These are phyloP conservation scores for Zophobas atratus DNA, from an alignment of 1,140 invertebrate genomes.

Conservation along the genomic window DNA sequence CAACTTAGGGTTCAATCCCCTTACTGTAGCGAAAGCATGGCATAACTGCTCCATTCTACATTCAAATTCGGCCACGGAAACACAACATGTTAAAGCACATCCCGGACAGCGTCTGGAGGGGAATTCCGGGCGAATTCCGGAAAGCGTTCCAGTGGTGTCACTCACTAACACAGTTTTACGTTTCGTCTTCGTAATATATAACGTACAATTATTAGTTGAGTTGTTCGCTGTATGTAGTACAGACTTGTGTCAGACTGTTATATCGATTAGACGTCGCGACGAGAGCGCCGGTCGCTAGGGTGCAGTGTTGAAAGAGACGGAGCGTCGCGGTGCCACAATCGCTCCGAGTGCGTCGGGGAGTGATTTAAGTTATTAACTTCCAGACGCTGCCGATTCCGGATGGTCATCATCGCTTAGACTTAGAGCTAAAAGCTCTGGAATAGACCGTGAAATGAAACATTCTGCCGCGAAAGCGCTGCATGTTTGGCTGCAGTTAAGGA, in stretches of 20 bases:
- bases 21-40: constrained; percentile 32
- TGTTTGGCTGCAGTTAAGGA: neutral
- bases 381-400: constrained; percentile 39
- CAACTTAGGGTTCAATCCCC: constrained; percentile 30
- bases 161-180: constrained; percentile 45
- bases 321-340: constrained; percentile 48
- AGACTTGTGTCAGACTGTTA: constrained; percentile 64
- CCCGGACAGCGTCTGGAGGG: neutral
- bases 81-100: constrained; percentile 10
- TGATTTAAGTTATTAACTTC: constrained; percentile 46
- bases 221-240: constrained; percentile 59
- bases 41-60: constrained; percentile 41
- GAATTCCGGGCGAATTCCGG: constrained; percentile 7
- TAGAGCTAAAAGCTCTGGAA: constrained; percentile 9
- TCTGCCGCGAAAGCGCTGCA: neutral
- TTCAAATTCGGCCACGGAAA: constrained; percentile 29
- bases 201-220: constrained; percentile 56
- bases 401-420: constrained; percentile 34
- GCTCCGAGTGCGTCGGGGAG: constrained; percentile 22
- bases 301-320: constrained; percentile 54
- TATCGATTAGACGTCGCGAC: constrained; percentile 62
- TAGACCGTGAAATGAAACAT: constrained; percentile 24
- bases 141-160: constrained; percentile 17
- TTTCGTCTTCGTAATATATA: constrained; percentile 48
- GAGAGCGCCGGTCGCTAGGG: constrained; percentile 60